phyloP scores from a whole-genome alignment of 2,113 vertebrate genomes.

The Telmatochromis sp. region DNA sequence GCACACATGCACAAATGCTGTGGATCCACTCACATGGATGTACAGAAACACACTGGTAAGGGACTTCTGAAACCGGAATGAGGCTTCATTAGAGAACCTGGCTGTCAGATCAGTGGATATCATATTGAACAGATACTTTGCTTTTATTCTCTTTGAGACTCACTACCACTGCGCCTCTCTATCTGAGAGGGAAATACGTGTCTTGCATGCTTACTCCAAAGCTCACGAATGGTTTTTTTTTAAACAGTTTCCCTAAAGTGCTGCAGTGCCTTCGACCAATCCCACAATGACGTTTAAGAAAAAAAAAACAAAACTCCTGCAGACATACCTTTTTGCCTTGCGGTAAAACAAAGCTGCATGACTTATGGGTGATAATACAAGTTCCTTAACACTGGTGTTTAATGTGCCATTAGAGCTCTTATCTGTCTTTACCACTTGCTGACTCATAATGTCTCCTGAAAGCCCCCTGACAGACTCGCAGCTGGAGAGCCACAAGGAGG shows the following conservation, averaged over 20 bases:
- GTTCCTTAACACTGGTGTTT: neutral
- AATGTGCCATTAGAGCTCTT: constrained; percentile 9
- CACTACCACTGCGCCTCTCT: constrained; percentile 1
- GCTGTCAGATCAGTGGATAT: constrained; percentile 38
- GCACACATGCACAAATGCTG: neutral
- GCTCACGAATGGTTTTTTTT: neutral
- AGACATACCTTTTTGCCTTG: neutral
- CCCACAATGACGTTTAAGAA: neutral
- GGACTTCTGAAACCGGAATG: neutral
- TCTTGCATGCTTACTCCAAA: constrained; percentile 11
- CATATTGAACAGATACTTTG: constrained; percentile 9
- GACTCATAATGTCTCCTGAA: constrained; percentile 25
- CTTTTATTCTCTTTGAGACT: constrained; percentile 22
- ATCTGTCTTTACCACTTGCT: constrained; percentile 37
- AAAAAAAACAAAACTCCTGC: neutral
- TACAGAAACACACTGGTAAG: neutral
- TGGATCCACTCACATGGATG: neutral
- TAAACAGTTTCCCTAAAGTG: constrained; percentile 13
- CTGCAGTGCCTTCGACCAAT: constrained; percentile 15
- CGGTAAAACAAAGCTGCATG: neutral
- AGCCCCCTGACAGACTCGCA: constrained; percentile 1
- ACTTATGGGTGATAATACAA: neutral
- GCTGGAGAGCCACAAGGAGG: constrained; percentile 8
- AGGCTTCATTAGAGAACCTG: neutral
- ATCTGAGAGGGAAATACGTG: neutral